Evolutionary conservation across 2,888 invertebrate species (phyloP).

Genomic region (Liodrosophila aerea): DNA sequence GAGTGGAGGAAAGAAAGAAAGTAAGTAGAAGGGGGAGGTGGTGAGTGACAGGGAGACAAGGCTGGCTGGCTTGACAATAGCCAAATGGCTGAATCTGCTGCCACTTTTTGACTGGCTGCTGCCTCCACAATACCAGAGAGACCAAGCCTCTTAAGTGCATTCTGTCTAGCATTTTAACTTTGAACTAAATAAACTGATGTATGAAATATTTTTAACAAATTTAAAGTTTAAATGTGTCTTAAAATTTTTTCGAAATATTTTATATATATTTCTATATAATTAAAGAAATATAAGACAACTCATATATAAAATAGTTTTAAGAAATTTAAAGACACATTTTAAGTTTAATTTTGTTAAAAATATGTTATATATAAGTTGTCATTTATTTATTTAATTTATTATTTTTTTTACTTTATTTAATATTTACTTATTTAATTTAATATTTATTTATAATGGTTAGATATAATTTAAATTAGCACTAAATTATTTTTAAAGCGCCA

Average conservation of each 20-base stretch:
- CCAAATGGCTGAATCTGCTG: constrained; percentile 46
- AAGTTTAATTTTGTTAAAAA: no score
- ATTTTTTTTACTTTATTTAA: no score
- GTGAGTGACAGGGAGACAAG: neutral
- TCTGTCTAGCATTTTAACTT: constrained; percentile 37
- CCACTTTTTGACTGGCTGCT: constrained; percentile 24
- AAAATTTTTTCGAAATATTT: no score
- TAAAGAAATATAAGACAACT: no score
- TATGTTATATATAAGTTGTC: no score
- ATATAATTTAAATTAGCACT: no score
- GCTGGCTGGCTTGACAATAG: constrained; percentile 30
- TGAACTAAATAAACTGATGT: neutral
- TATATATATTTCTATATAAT: neutral
- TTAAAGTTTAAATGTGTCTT: neutral
- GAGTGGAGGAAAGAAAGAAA: constrained; percentile 6
- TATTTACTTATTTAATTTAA: no score
- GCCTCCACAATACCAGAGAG: neutral
- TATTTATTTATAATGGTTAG: no score
- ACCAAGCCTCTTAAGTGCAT: constrained; percentile 22
- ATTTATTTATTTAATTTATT: no score
- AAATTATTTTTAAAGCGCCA: no score
- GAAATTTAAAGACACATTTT: no score
- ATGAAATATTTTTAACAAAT: neutral
- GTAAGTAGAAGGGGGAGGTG: neutral
- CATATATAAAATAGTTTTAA: no score